phyloP scores from a whole-genome alignment of 2,113 vertebrate species.

The Emydura subglobosa region DNA sequence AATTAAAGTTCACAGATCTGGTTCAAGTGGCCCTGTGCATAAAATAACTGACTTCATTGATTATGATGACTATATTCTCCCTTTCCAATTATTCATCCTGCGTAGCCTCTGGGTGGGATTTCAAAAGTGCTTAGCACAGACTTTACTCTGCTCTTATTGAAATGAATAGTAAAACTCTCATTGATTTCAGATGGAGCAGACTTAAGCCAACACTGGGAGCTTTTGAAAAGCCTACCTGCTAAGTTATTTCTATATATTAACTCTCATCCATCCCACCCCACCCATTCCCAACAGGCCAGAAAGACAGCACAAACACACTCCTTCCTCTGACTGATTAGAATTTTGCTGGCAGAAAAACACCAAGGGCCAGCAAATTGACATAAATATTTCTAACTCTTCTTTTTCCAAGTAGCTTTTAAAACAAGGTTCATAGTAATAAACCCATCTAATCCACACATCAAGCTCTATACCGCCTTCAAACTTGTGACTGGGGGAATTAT shows the following conservation, averaged over 20 bases:
- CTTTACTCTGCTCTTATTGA: not conserved
- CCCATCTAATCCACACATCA: not conserved
- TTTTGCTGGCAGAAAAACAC: not conserved
- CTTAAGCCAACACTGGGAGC: not conserved
- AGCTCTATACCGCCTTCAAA: not conserved
- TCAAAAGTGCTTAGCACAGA: not conserved
- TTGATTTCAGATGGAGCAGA: not conserved
- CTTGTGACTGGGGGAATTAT: not conserved
- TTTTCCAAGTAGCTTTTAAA: not conserved
- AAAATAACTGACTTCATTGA: not conserved
- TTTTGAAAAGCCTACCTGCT: not conserved
- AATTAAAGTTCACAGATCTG: not conserved
- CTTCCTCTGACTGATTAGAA: not conserved
- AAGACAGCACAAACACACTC: rapidly evolving
- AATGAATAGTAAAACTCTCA: not conserved
- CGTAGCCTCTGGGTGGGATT: too few species aligned
- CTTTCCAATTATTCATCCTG: not conserved
- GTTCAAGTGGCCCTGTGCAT: not conserved
- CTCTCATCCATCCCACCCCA: not conserved
- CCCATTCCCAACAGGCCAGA: not conserved
- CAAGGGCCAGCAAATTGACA: not conserved
- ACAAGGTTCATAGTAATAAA: conserved; percentile 7
- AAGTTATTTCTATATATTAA: not conserved
- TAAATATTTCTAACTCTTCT: not conserved
- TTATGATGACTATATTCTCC: not conserved